Percentiles rank a stretch among this genome's conserved stretches.
Conservation (phyloP, 2,113 vertebrate species). For the Anarrhichthys ocellatus region DNA sequence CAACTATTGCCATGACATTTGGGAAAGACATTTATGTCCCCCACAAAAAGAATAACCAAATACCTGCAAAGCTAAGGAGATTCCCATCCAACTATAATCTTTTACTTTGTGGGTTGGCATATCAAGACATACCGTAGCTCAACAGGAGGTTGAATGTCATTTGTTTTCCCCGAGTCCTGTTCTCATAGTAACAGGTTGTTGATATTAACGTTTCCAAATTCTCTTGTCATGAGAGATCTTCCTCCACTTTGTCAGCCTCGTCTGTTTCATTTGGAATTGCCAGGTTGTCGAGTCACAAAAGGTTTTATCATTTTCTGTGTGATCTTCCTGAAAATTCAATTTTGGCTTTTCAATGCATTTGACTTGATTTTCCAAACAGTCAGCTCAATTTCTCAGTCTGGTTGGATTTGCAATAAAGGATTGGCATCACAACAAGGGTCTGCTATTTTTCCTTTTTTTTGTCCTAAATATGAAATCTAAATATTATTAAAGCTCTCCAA, state of each 20-base stretch:
- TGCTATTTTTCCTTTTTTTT: neutral
- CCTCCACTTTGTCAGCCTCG: neutral
- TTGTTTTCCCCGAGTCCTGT: too few species aligned
- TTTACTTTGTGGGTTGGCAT: too few species aligned
- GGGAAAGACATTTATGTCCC: too few species aligned
- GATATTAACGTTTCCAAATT: too few species aligned
- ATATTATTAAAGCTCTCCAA: conserved; percentile 14
- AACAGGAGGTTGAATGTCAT: too few species aligned
- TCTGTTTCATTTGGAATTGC: neutral
- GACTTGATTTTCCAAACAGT: neutral
- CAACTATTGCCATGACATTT: too few species aligned
- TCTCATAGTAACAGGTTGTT: too few species aligned
- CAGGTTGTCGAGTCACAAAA: neutral
- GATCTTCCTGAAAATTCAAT: neutral
- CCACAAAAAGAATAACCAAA: too few species aligned
- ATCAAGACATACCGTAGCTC: too few species aligned
- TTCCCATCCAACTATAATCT: too few species aligned
- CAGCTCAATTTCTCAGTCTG: neutral
- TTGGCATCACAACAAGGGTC: conserved; percentile 14
- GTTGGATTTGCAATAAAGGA: neutral
- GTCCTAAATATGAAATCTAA: conserved; percentile 9
- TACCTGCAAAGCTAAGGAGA: too few species aligned
- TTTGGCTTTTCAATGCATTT: neutral
- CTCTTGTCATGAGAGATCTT: neutral
- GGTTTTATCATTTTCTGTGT: conserved; percentile 7